Conservation (phyloP, 1,140 invertebrate species). For the Leptopilina clavipes region DNA sequence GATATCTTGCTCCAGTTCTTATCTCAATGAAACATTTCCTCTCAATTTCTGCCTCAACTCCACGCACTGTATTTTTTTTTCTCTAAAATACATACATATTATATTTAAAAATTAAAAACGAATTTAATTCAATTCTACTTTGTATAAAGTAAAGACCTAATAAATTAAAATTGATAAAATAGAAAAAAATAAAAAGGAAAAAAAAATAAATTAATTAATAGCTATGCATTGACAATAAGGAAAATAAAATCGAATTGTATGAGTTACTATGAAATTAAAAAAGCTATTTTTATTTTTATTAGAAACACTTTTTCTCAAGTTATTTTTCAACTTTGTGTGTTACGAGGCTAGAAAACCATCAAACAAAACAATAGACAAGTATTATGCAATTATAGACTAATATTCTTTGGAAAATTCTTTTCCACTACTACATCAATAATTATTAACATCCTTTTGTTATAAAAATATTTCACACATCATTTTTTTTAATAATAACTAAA, state of each 20-base stretch:
- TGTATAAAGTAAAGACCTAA: too few species aligned
- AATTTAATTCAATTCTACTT: too few species aligned
- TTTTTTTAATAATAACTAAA: too few species aligned
- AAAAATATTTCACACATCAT: too few species aligned
- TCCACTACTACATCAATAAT: not conserved
- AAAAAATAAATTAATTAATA: not conserved
- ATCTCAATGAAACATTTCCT: slow-evolving; percentile 1
- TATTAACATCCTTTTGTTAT: not conserved
- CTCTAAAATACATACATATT: too few species aligned
- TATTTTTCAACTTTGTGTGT: not conserved
- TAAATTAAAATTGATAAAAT: too few species aligned
- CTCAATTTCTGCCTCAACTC: too few species aligned
- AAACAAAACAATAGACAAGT: not conserved
- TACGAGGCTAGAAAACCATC: not conserved
- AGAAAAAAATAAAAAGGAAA: too few species aligned
- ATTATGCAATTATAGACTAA: not conserved
- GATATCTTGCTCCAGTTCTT: slow-evolving; percentile 3
- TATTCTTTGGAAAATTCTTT: not conserved
- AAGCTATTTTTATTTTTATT: too few species aligned
- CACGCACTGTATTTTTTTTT: not conserved
- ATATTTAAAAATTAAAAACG: too few species aligned
- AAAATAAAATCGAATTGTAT: too few species aligned
- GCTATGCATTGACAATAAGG: not conserved
- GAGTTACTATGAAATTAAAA: too few species aligned
- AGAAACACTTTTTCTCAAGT: not conserved